Percentiles rank a stretch among this genome's conserved stretches.
Conservation (phyloP, 2,797 vertebrate species). For the Apodemus agrarius region DNA sequence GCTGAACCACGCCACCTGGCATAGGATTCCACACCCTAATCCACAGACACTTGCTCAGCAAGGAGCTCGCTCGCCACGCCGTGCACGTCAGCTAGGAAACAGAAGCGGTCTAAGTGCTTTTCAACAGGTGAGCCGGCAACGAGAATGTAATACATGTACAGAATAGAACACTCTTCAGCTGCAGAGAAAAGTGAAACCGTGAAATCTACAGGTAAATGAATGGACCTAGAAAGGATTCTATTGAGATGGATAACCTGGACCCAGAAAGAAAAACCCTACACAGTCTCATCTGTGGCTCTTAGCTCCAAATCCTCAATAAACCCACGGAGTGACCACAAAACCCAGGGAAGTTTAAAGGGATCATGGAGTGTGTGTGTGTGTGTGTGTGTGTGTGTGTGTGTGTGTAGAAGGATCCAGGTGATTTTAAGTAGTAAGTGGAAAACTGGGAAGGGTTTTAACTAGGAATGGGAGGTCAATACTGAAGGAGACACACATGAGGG, state of each 20-base stretch:
- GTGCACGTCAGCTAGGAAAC: not conserved
- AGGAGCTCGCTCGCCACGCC: not conserved
- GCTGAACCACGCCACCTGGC: not conserved
- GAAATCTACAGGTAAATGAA: not conserved
- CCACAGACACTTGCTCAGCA: not conserved
- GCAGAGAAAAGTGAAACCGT: not conserved
- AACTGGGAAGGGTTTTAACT: not conserved
- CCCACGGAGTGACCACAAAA: not conserved
- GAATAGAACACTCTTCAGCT: not conserved
- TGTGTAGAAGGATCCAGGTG: too few species aligned
- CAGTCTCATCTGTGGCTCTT: not conserved
- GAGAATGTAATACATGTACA: not conserved
- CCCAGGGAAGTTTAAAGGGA: not conserved
- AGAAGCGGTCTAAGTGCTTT: not conserved
- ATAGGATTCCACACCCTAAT: not conserved
- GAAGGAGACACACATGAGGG: too few species aligned
- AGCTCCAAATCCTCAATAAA: not conserved
- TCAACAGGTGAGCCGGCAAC: not conserved
- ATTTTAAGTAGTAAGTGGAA: not conserved
- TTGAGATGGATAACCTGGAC: not conserved
- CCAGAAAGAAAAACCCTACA: not conserved
- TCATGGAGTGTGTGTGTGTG: not conserved
- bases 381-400: too few species aligned
- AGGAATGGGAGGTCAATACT: not conserved
- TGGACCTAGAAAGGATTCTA: not conserved